These are phyloP conservation scores for Eucriotettix oculatus DNA, from an alignment of 2,888 invertebrate species.

Conservation along the genomic window DNA sequence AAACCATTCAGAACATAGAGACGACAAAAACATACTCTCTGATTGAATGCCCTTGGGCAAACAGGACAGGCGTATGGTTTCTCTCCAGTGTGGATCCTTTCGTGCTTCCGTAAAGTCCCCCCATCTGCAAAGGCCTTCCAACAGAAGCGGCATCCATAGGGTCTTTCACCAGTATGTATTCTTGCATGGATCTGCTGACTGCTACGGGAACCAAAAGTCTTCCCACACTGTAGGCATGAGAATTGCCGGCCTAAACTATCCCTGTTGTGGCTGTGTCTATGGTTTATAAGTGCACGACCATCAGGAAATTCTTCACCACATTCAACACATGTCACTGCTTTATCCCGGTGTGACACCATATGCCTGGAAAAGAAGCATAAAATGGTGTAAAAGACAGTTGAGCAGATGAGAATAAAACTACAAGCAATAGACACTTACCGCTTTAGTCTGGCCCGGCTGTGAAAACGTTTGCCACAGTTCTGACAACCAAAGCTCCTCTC, in stretches of 20 bases:
- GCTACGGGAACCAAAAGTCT: slow-evolving; percentile 70
- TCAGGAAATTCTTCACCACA: slow-evolving; percentile 56
- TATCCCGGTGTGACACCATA: slow-evolving; percentile 54
- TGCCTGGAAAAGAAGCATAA: slow-evolving; percentile 27
- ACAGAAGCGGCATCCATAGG: slow-evolving; percentile 70
- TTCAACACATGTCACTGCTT: slow-evolving; percentile 49
- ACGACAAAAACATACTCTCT: slow-evolving; percentile 25
- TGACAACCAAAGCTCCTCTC: slow-evolving; percentile 45
- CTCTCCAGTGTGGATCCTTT: slow-evolving; percentile 69
- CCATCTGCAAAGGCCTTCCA: slow-evolving; percentile 84
- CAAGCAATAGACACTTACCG: slow-evolving; percentile 19
- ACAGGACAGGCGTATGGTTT: slow-evolving; percentile 79
- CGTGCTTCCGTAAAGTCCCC: slow-evolving; percentile 69
- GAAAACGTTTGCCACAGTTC: slow-evolving; percentile 52
- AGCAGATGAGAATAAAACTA: neutral
- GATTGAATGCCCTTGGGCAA: slow-evolving; percentile 74
- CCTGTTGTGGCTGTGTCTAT: slow-evolving; percentile 44
- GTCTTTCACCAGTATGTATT: slow-evolving; percentile 71
- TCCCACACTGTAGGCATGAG: slow-evolving; percentile 69
- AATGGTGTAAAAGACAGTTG: neutral
- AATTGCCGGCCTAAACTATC: slow-evolving; percentile 42
- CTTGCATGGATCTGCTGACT: slow-evolving; percentile 75
- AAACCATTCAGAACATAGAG: neutral
- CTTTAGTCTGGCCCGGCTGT: slow-evolving; percentile 42
- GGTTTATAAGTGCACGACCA: slow-evolving; percentile 49